Conservation (phyloP, 1,140 invertebrate genomes). For the Achroia grisella region DNA sequence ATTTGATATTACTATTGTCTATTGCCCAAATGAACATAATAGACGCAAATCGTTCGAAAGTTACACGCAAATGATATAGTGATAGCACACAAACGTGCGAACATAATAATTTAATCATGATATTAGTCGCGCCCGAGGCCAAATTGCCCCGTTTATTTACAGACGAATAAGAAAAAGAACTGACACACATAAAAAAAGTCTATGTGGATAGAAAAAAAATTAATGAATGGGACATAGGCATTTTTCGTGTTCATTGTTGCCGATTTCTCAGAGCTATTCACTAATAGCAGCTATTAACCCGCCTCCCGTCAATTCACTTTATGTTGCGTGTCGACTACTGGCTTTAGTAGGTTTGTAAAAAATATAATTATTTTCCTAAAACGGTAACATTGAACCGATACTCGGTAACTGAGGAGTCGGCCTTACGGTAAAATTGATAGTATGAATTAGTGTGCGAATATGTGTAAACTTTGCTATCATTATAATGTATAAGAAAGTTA, state of each 20-base stretch:
- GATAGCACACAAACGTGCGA: constrained; percentile 37
- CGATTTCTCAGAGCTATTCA: constrained; percentile 62
- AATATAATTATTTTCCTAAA: constrained; percentile 53
- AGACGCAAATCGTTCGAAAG: constrained; percentile 33
- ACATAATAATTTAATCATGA: constrained; percentile 58
- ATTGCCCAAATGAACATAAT: constrained; percentile 20
- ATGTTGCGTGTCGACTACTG: constrained; percentile 44
- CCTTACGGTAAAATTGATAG: constrained; percentile 46
- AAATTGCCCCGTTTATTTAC: constrained; percentile 46
- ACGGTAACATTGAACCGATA: constrained; percentile 57
- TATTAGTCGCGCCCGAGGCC: constrained; percentile 37
- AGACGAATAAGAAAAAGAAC: constrained; percentile 27
- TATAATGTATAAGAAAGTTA: too few relatives aligned
- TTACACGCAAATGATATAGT: constrained; percentile 37
- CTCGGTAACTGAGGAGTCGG: constrained; percentile 25
- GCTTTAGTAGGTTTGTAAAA: constrained; percentile 38
- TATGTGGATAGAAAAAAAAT: constrained; percentile 41
- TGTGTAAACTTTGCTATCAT: too few relatives aligned
- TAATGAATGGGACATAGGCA: constrained; percentile 52
- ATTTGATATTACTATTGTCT: neutral
- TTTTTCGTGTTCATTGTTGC: constrained; percentile 58
- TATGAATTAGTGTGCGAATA: constrained; percentile 7
- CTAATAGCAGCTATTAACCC: constrained; percentile 60
- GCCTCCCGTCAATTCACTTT: constrained; percentile 32
- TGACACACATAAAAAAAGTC: constrained; percentile 46